A percentile compares a stretch with the other conserved stretches of the same genome.
These are phyloP conservation scores for Xylota segnis DNA, from an alignment of 2,888 invertebrate species.

Conservation along the genomic window DNA sequence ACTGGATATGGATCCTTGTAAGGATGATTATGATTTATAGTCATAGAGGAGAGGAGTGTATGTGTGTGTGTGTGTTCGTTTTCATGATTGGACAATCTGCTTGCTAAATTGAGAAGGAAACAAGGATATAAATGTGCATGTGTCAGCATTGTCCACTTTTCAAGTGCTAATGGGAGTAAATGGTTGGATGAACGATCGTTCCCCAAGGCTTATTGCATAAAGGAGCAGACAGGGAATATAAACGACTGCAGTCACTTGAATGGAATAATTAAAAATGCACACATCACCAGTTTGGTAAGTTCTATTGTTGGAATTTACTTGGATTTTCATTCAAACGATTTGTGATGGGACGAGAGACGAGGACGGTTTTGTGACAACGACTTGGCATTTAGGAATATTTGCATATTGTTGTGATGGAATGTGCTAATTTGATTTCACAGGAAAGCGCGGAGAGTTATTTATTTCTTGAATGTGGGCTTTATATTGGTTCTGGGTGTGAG, in stretches of 20 bases:
- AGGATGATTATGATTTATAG: conserved; percentile 69
- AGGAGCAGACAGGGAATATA: neutral
- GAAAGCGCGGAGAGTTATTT: neutral
- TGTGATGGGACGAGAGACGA: neutral
- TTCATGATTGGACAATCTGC: conserved; percentile 45
- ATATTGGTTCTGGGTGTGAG: too few relatives aligned
- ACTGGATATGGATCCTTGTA: conserved; percentile 37
- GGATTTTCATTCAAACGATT: conserved; percentile 10
- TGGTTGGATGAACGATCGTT: conserved; percentile 14
- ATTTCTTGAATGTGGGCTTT: too few relatives aligned
- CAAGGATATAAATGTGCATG: conserved; percentile 32
- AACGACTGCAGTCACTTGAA: conserved; percentile 24
- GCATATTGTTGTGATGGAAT: neutral
- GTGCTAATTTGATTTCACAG: neutral
- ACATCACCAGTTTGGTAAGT: conserved; percentile 48
- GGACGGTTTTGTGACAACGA: neutral
- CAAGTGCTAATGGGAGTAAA: conserved; percentile 32
- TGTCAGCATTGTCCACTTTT: conserved; percentile 29
- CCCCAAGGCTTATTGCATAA: conserved; percentile 24
- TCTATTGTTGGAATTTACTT: conserved; percentile 11
- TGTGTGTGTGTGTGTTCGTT: conserved; percentile 26
- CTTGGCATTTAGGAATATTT: conserved; percentile 10
- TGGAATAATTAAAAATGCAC: conserved; percentile 50
- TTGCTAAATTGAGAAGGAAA: conserved; percentile 48
- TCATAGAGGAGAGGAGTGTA: neutral